Conservation (phyloP, 2,888 invertebrate species). For the Apamea monoglypha region DNA sequence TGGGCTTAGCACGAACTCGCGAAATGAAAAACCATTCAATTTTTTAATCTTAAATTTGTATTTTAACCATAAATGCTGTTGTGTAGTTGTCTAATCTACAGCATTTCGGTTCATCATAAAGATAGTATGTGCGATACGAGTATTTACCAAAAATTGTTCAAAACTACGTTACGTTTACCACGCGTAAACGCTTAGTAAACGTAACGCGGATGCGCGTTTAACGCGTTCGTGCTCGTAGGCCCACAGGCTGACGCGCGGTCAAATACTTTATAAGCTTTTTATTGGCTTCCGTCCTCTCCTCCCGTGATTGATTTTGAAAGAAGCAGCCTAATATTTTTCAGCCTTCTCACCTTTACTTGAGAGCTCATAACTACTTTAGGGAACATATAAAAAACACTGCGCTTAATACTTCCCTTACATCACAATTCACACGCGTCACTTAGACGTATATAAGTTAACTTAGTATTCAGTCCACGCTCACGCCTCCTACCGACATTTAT, state of each 20-base stretch:
- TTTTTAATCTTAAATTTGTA: too few species aligned
- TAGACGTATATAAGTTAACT: background rate
- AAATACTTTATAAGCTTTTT: background rate
- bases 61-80: background rate
- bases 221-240: background rate
- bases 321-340: background rate
- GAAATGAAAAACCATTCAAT: background rate
- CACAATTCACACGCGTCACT: constrained; percentile 2
- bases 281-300: background rate
- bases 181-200: too few species aligned
- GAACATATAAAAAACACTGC: background rate
- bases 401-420: background rate
- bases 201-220: background rate
- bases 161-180: background rate
- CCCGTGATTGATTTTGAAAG: background rate
- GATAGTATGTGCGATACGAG: background rate
- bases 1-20: too few species aligned
- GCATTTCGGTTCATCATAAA: background rate
- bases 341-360: background rate
- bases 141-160: background rate
- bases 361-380: background rate
- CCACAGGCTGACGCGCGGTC: background rate
- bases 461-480: constrained; percentile 21
- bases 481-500: constrained; percentile 20
- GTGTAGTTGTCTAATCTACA: background rate